Evolutionary conservation across 37 sponge, comb jelly and placozoan genomes (phyloP).

Genomic region (Tethya wilhelma): DNA sequence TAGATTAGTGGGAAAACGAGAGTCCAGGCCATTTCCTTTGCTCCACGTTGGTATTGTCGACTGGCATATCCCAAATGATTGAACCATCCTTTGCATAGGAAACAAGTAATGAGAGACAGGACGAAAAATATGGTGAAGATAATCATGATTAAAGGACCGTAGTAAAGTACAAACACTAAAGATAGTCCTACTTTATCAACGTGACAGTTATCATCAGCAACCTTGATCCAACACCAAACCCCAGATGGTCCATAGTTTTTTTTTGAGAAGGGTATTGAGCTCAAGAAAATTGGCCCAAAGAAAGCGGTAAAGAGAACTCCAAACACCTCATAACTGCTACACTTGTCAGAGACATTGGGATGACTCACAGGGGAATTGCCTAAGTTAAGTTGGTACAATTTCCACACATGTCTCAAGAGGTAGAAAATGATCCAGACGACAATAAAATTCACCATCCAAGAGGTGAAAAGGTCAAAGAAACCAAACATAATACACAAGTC

Average conservation of each 20-base stretch:
- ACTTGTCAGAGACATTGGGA: no score
- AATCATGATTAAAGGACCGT: no score
- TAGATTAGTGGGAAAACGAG: no score
- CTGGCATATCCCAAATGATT: no score
- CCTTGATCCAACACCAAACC: conserved; percentile 27
- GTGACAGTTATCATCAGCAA: not conserved
- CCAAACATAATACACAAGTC: not conserved
- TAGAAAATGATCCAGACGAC: conserved; percentile 1
- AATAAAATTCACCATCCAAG: not conserved
- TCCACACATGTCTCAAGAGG: not conserved
- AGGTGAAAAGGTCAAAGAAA: not conserved
- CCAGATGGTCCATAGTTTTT: conserved; percentile 21
- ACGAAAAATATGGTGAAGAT: no score
- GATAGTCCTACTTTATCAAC: no score
- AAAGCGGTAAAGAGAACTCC: not conserved
- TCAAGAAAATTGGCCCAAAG: not conserved
- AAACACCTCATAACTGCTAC: no score
- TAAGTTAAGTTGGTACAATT: not conserved
- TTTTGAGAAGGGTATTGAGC: conserved; percentile 8
- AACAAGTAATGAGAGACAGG: no score
- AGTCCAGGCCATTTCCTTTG: no score
- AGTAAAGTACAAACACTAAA: no score
- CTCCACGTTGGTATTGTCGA: no score
- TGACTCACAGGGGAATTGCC: not conserved
- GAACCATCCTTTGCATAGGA: no score